These are phyloP conservation scores for Phaonia tiefii DNA, from an alignment of 2,888 invertebrate species.

Conservation along the genomic window DNA sequence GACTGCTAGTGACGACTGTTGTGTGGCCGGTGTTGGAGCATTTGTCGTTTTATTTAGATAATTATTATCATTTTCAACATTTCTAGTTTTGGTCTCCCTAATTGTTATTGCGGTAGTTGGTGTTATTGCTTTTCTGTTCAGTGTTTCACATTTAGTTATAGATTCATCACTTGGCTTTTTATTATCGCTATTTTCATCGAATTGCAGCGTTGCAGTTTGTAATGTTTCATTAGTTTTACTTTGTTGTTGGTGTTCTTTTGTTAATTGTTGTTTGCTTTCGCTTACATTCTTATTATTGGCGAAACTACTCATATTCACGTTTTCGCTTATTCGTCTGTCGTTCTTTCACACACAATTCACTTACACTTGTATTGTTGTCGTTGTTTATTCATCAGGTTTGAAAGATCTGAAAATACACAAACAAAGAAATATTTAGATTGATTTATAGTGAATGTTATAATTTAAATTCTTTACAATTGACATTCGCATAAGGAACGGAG, in stretches of 20 bases:
- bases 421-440: constrained; percentile 14
- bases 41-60: constrained; percentile 66
- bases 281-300: constrained; percentile 69
- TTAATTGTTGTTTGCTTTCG: constrained; percentile 67
- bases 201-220: constrained; percentile 69
- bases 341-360: constrained; percentile 28
- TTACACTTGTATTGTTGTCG: constrained; percentile 3
- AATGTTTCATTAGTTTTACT: constrained; percentile 32
- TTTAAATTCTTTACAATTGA: too few species aligned
- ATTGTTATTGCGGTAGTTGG: constrained; percentile 39
- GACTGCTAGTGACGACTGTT: constrained; percentile 11
- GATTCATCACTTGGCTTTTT: constrained; percentile 49
- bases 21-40: constrained; percentile 54
- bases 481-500: too few species aligned
- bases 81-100: constrained; percentile 26
- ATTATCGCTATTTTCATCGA: constrained; percentile 62
- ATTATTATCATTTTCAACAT: constrained; percentile 46
- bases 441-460: too few species aligned
- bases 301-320: constrained; percentile 71
- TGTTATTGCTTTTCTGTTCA: constrained; percentile 37
- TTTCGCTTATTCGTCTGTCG: constrained; percentile 33
- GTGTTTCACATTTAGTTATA: constrained; percentile 60
- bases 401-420: constrained; percentile 49
- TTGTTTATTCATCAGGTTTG: constrained; percentile 50
- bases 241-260: constrained; percentile 56